These are phyloP conservation scores for Panthera uncia DNA, from an alignment of 2,113 vertebrate genomes.

Conservation along the genomic window DNA sequence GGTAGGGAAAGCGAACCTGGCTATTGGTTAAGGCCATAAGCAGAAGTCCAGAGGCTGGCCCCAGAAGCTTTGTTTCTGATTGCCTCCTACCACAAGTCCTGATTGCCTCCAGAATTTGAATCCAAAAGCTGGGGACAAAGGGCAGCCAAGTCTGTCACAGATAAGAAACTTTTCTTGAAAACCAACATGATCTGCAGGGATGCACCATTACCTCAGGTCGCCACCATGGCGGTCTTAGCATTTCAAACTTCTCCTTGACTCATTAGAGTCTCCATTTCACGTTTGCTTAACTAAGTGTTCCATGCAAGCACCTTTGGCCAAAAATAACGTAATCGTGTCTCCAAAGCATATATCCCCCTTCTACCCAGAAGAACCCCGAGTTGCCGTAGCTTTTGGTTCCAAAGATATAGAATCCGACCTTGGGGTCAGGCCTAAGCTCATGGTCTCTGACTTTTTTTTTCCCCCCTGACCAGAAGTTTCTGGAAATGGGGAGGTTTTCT, in stretches of 20 bases:
- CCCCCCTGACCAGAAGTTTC: background rate
- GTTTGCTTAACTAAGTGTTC: slow-evolving; percentile 44
- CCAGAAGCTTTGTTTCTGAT: background rate
- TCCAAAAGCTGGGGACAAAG: background rate
- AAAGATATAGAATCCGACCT: background rate
- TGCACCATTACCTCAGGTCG: background rate
- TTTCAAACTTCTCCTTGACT: slow-evolving; percentile 15
- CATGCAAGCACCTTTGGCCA: slow-evolving; percentile 33
- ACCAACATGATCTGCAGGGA: background rate
- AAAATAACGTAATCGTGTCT: slow-evolving; percentile 42
- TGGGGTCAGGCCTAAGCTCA: background rate
- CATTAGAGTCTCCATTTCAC: slow-evolving; percentile 37
- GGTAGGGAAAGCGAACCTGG: background rate
- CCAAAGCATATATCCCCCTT: slow-evolving; percentile 1
- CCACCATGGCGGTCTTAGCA: background rate
- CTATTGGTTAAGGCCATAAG: background rate
- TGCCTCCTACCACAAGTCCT: background rate
- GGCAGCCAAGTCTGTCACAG: background rate
- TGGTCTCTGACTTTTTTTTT: background rate
- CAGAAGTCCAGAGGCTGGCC: background rate
- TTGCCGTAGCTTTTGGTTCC: background rate
- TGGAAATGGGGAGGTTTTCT: slow-evolving; percentile 37
- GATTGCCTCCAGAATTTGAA: background rate
- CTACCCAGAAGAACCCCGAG: slow-evolving; percentile 6
- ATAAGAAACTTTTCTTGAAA: background rate